These are phyloP conservation scores for Lamellibrachia columna DNA, from an alignment of 2,888 invertebrate species.

Conservation along the genomic window DNA sequence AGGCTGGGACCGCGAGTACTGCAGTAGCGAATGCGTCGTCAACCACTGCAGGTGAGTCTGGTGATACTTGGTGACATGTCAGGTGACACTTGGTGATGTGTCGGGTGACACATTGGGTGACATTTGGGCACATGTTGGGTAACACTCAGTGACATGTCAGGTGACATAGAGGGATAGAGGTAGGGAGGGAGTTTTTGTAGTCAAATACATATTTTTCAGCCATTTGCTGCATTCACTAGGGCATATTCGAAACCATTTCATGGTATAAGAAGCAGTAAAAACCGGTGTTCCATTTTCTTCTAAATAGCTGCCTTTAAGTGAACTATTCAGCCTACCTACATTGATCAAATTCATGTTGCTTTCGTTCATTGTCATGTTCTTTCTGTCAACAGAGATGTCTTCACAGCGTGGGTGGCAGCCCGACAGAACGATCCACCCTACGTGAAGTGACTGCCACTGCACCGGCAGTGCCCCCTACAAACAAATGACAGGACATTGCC, in stretches of 20 bases:
- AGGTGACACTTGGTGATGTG: not conserved
- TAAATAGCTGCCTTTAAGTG: too few species aligned
- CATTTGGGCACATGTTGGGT: not conserved
- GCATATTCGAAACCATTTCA: too few species aligned
- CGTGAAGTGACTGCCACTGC: not conserved
- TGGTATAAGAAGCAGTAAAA: too few species aligned
- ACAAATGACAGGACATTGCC: not conserved
- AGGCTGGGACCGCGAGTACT: constrained; percentile 97
- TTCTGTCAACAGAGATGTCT: constrained; percentile 79
- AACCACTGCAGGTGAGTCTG: constrained; percentile 84
- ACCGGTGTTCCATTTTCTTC: too few species aligned
- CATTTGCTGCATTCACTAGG: too few species aligned
- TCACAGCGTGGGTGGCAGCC: constrained; percentile 87
- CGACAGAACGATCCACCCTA: constrained; percentile 72
- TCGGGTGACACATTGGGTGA: not conserved
- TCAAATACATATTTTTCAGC: too few species aligned
- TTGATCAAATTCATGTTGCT: not conserved
- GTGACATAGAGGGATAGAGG: not conserved
- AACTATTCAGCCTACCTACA: too few species aligned
- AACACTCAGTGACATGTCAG: not conserved
- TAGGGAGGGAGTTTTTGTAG: too few species aligned
- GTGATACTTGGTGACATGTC: not conserved
- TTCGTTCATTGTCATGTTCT: not conserved
- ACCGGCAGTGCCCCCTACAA: not conserved
- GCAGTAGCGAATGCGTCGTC: constrained; percentile 96